Base-by-base conservation (phyloP, 2,888 invertebrate species). In the Leptarthrus brevirostris region DNA sequence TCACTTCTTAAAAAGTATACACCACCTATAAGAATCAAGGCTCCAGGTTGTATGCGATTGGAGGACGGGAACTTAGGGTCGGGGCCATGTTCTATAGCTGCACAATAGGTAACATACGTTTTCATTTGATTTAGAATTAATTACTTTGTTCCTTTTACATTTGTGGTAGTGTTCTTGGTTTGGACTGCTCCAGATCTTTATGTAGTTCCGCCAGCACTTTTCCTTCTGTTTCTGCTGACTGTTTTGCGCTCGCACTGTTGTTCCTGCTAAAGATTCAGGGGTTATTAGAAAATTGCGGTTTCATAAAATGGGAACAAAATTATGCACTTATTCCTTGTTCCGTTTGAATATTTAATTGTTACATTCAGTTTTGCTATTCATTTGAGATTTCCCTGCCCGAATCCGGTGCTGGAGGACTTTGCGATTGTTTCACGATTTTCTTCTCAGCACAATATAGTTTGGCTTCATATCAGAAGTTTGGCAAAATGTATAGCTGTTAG, bases 41-140 rank as follows among this genome's bases (percentile, higher is more conserved):
- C 3, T 40, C 40, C 40, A 40, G 12, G 40, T 30, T 30, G 12
- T 40, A 12, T 12, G 12, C 8, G n/a, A n/a, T 40, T 40, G n/a
- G n/a, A n/a, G n/a, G n/a, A n/a, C n/a, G n/a, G n/a, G n/a, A n/a
- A n/a, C 3, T 6, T 12, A 40, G 40, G 40, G 8, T 30, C 4
- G 30, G 30, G 8, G 8, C 4, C 30, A 30, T 30, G 8, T 30
- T 5, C 30, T 30, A 30, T 8, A 26, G 26, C 34, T n/a, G 30
- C 24, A 71, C 56, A 53, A 71, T 54, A 40, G 56, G 54, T 44
- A 54, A 20, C 71, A 71, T 71, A 71, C 71, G 71, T 71, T 71
- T 71, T 71, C 71, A 71, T 71, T 71, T 54, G 53, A 71, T 71
- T 71, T 71, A 71, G 71, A 71, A 71, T 54, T 71, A 71, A 71